phyloP scores from a whole-genome alignment of 2,888 invertebrate species.

The Lordiphosa andalusiaca region DNA sequence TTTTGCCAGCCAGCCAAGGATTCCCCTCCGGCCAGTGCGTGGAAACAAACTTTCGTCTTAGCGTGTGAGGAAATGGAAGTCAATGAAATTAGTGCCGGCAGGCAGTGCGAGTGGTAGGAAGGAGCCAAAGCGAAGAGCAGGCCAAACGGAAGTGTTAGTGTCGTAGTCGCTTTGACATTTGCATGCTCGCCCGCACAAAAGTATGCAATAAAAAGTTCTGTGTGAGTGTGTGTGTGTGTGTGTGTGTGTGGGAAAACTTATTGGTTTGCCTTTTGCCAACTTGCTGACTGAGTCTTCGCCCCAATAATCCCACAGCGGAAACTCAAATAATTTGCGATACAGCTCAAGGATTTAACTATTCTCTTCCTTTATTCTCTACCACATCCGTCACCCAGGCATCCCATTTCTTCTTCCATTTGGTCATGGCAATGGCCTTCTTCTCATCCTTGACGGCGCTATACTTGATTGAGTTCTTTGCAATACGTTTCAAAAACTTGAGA shows the following conservation, averaged over 20 bases:
- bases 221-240: constrained; percentile 11
- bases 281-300: constrained; percentile 18
- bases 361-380: constrained; percentile 27
- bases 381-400: constrained; percentile 81
- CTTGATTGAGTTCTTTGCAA: constrained; percentile 87
- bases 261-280: constrained; percentile 35
- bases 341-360: constrained; percentile 28
- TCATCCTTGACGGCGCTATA: constrained; percentile 83
- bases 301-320: constrained; percentile 55
- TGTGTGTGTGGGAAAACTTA: constrained; percentile 40
- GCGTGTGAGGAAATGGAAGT: constrained; percentile 42
- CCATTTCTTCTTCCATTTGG: constrained; percentile 83
- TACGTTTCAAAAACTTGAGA: constrained; percentile 85
- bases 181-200: constrained; percentile 38
- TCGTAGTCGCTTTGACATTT: constrained; percentile 57
- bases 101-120: constrained; percentile 15
- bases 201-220: constrained; percentile 42
- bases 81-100: constrained; percentile 64
- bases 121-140: not conserved
- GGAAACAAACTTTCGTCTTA: constrained; percentile 10
- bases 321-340: constrained; percentile 54
- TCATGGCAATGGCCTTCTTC: constrained; percentile 81
- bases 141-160: constrained; percentile 37
- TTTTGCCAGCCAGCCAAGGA: constrained; percentile 1
- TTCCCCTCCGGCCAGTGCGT: constrained; percentile 9